Conservation (phyloP, 2,888 invertebrate genomes). For the Alentia gelatinosa region DNA sequence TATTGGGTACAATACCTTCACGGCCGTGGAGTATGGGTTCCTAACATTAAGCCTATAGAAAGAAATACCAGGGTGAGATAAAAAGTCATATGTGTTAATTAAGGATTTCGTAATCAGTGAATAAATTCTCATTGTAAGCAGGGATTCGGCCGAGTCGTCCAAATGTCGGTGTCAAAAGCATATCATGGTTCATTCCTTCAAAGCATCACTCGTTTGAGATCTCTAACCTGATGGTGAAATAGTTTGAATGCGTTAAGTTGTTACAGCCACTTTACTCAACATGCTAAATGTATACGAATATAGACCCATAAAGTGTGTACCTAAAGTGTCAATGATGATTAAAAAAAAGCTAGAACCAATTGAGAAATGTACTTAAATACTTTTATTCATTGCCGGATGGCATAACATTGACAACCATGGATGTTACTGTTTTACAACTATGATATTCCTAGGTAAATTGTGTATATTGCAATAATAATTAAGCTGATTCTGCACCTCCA, state of each 20-base stretch:
- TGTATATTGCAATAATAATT: too few relatives aligned
- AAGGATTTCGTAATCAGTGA: background rate
- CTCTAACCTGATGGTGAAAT: background rate
- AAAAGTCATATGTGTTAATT: background rate
- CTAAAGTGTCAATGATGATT: too few relatives aligned
- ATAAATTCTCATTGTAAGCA: background rate
- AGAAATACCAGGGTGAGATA: background rate
- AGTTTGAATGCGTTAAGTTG: background rate
- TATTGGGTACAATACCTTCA: too few relatives aligned
- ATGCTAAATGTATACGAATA: background rate
- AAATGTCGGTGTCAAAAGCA: background rate
- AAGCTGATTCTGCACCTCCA: too few relatives aligned
- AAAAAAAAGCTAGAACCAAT: too few relatives aligned
- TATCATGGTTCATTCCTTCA: background rate
- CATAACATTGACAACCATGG: too few relatives aligned
- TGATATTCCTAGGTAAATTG: too few relatives aligned
- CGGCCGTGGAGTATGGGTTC: too few relatives aligned
- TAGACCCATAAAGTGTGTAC: background rate
- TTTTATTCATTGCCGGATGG: too few relatives aligned
- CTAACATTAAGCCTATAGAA: background rate
- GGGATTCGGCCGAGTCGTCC: background rate
- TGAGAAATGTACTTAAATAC: too few relatives aligned
- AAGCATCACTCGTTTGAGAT: background rate
- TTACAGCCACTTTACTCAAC: background rate
- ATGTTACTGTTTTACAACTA: too few relatives aligned